Conservation (phyloP, 1,140 invertebrate genomes). For the Temnothorax curvispinosus region DNA sequence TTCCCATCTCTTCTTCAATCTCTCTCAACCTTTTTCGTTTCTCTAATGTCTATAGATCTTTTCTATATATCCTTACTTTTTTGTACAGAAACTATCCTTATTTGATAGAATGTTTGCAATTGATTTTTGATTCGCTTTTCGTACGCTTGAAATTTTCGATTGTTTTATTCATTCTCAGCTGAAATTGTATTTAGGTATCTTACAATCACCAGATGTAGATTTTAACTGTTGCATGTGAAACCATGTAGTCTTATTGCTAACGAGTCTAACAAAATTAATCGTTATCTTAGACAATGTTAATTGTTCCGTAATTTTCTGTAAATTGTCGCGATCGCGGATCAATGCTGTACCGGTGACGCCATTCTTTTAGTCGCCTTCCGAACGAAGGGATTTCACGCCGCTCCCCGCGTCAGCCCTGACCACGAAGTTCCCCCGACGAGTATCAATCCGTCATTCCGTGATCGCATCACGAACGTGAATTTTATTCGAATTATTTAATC, state of each 20-base stretch:
- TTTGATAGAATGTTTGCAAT: not conserved
- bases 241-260: no score
- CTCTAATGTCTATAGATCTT: not conserved
- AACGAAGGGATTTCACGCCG: no score
- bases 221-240: no score
- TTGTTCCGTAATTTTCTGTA: no score
- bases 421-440: no score
- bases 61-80: not conserved
- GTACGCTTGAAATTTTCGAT: not conserved
- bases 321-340: no score
- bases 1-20: constrained; percentile 13
- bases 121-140: not conserved
- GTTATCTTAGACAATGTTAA: not conserved
- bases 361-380: no score
- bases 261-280: not conserved
- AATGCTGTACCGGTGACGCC: no score
- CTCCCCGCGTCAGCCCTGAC: no score
- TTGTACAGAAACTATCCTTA: not conserved
- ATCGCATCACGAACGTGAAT: no score
- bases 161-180: not conserved
- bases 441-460: no score
- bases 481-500: no score
- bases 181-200: not conserved
- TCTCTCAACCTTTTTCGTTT: not conserved
- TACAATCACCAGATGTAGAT: not conserved